Evolutionary conservation across 1,140 invertebrate species (phyloP).

Genomic region (Anastrepha ludens): DNA sequence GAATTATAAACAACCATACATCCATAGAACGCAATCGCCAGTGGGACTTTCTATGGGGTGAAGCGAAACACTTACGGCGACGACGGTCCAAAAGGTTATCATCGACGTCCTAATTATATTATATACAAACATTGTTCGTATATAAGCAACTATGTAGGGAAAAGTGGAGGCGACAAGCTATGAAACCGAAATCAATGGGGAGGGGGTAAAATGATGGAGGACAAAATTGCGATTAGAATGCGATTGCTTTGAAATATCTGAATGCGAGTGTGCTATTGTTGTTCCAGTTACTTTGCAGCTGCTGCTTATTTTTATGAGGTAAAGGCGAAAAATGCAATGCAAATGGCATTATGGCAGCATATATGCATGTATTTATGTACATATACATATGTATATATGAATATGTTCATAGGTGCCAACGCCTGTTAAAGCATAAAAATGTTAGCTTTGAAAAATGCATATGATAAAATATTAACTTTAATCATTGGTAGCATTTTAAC

Average conservation of each 20-base stretch:
- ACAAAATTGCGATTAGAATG: conserved; percentile 44
- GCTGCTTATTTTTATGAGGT: background rate
- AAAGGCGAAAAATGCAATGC: conserved; percentile 16
- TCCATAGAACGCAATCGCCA: background rate
- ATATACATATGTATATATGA: background rate
- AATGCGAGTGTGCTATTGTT: conserved; percentile 23
- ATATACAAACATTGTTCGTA: conserved; percentile 23
- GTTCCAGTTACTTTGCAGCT: conserved; percentile 46
- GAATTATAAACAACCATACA: background rate
- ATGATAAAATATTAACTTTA: conserved; percentile 26
- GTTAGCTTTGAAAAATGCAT: background rate
- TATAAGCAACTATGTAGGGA: conserved; percentile 17
- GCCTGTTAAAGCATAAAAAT: background rate
- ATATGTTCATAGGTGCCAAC: background rate
- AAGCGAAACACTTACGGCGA: background rate
- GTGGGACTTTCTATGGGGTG: background rate
- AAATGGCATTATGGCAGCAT: background rate
- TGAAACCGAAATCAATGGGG: background rate
- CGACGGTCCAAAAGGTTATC: conserved; percentile 53
- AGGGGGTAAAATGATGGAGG: conserved; percentile 19
- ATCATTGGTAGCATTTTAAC: background rate
- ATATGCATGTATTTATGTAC: background rate
- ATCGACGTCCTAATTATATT: conserved; percentile 44
- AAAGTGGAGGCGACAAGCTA: background rate
- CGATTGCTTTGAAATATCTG: conserved; percentile 31